A percentile compares a stretch with the other conserved stretches of the same genome.
Evolutionary conservation across 1,140 invertebrate genomes (phyloP).

Genomic region (Calosoma granatense): DNA sequence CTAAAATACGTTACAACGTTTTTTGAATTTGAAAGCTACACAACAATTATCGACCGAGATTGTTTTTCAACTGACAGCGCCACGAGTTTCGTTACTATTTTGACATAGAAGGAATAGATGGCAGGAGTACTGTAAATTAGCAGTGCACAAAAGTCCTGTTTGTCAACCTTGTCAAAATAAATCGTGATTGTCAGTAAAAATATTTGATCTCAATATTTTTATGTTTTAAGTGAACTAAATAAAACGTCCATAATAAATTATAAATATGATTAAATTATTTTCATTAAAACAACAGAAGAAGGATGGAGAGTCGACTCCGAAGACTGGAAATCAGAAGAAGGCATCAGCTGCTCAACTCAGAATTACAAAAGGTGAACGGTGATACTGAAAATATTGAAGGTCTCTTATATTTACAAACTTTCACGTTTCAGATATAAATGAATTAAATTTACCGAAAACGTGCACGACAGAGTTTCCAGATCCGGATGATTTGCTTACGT

Average conservation of each 20-base stretch:
- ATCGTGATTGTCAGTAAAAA: slow-evolving; percentile 3
- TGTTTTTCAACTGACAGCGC: too few relatives aligned
- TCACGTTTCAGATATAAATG: slow-evolving; percentile 82
- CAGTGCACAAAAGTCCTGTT: neutral
- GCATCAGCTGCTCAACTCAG: slow-evolving; percentile 91
- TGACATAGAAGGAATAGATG: neutral
- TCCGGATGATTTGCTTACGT: slow-evolving; percentile 89
- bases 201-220: slow-evolving; percentile 5
- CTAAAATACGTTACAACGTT: too few relatives aligned
- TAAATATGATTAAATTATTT: slow-evolving; percentile 92
- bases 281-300: slow-evolving; percentile 96
- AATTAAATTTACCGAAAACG: slow-evolving; percentile 94
- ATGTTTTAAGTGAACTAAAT: neutral
- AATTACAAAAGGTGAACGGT: slow-evolving; percentile 85
- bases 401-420: slow-evolving; percentile 3
- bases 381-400: slow-evolving; percentile 1
- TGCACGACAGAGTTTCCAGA: slow-evolving; percentile 94
- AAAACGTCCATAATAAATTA: neutral
- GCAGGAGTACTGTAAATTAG: neutral
- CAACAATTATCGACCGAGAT: too few relatives aligned
- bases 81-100: too few relatives aligned
- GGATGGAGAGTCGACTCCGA: slow-evolving; percentile 76
- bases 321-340: slow-evolving; percentile 68
- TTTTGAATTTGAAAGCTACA: too few relatives aligned
- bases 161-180: slow-evolving; percentile 9